Evolutionary conservation across 92 coral and sea anemone species (phyloP), one percentile per base, ranked within the genome.

Genomic region (Heteractis magnifica): DNA sequence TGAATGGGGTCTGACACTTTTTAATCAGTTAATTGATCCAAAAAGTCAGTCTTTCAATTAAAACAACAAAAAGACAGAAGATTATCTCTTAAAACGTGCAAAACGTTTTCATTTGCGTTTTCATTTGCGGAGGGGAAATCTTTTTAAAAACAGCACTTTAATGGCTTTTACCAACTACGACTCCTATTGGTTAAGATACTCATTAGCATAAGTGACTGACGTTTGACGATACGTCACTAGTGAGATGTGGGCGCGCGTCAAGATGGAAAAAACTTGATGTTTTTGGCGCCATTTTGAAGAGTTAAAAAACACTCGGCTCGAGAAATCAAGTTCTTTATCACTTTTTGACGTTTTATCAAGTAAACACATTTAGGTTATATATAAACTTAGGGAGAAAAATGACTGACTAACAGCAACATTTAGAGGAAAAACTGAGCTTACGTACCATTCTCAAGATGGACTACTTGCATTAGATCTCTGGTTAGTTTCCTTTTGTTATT

Each of bases 211-310:
- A 64, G 64, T 79, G 83, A 79, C 64, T 64, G 71, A 79, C 75
- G 49, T 52, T 79, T 60, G 53, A 52, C 6, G 10, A 68, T 59
- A 81, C 77, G 84, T 81, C 84, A 81, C 49, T 14, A 52, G 73
- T 68, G 49, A 12, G 49, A 68, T 10, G 11, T 23, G 73, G 26
- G 26, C 83, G 58, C 76, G 75, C 48, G 83, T 79, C 83, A 79
- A 44, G 48, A 60, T 8, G 10, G 49, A 56, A 44, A n/a, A 79
- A 77, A 1, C 44, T 12, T 23, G 62, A 18, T 23, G 15, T 21
- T 79, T 80, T 81, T 81, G 84, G 84, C 84, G 84, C 84, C 84
- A n/a, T 81, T 81, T 78, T 56, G 49, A 23, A 55, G 15, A 74
- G 52, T 19, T 8, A 8, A 16, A 49, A 23, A 72, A 72, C 34